phyloP scores from a whole-genome alignment of 2,797 vertebrate genomes.

The Ciconia nigra region DNA sequence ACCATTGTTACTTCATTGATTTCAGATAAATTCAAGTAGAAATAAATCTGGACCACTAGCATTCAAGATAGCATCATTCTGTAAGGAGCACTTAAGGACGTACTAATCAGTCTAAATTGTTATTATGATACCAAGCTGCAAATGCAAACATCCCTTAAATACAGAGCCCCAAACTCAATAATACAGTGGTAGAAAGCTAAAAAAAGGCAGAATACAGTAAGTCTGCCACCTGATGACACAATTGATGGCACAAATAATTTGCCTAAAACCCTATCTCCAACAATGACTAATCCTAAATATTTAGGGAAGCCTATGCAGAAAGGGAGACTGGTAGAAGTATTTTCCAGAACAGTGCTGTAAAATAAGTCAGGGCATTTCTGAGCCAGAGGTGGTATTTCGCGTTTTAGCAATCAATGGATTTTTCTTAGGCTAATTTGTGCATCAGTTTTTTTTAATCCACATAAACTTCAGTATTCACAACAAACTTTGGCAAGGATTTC shows the following conservation, averaged over 20 bases:
- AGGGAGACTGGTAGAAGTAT: not conserved
- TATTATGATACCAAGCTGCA: not conserved
- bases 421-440: not conserved
- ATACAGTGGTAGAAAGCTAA: not conserved
- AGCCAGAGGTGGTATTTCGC: not conserved
- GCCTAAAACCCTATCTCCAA: not conserved
- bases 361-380: not conserved
- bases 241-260: not conserved
- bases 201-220: not conserved
- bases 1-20: not conserved
- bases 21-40: slow-evolving; percentile 9
- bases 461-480: not conserved
- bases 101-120: not conserved
- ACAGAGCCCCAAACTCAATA: not conserved
- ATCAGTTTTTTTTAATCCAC: not conserved
- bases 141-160: not conserved
- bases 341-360: not conserved
- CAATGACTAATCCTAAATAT: not conserved
- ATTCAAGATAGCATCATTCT: not conserved
- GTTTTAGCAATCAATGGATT: not conserved
- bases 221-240: not conserved
- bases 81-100: not conserved
- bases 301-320: not conserved
- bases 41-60: not conserved
- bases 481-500: not conserved